These are phyloP conservation scores for Leptopilina myrica DNA, from an alignment of 2,888 invertebrate genomes.

Conservation along the genomic window DNA sequence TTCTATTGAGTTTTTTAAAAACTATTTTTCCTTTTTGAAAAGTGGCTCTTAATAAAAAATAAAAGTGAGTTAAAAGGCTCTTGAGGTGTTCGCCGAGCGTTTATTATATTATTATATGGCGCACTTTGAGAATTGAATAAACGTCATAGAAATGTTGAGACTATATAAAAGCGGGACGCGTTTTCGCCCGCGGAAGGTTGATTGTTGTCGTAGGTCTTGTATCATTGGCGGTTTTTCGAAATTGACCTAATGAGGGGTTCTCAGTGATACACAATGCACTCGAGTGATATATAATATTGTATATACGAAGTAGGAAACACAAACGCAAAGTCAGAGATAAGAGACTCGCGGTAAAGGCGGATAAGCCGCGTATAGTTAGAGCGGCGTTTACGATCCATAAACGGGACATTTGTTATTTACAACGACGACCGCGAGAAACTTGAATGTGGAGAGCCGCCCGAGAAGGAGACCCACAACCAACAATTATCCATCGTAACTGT, in stretches of 20 bases:
- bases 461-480: constrained; percentile 59
- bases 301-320: constrained; percentile 67
- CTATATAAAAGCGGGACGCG: constrained; percentile 19
- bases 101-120: background rate
- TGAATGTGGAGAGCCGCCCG: constrained; percentile 20
- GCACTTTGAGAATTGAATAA: constrained; percentile 30
- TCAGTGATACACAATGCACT: constrained; percentile 51
- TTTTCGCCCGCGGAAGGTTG: constrained; percentile 19
- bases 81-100: background rate
- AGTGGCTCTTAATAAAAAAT: background rate
- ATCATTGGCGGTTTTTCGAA: constrained; percentile 43
- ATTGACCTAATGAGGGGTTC: constrained; percentile 60
- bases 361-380: constrained; percentile 62
- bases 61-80: constrained; percentile 9
- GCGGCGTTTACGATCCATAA: constrained; percentile 73
- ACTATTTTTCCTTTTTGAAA: too few relatives aligned
- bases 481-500: constrained; percentile 70
- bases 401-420: constrained; percentile 71
- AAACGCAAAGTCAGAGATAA: constrained; percentile 54
- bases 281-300: constrained; percentile 56
- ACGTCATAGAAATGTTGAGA: background rate
- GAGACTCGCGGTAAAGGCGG: constrained; percentile 56
- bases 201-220: constrained; percentile 10
- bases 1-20: too few relatives aligned
- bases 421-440: constrained; percentile 56